These are phyloP conservation scores for Poecile atricapillus DNA, from an alignment of 2,113 vertebrate genomes.

Conservation along the genomic window DNA sequence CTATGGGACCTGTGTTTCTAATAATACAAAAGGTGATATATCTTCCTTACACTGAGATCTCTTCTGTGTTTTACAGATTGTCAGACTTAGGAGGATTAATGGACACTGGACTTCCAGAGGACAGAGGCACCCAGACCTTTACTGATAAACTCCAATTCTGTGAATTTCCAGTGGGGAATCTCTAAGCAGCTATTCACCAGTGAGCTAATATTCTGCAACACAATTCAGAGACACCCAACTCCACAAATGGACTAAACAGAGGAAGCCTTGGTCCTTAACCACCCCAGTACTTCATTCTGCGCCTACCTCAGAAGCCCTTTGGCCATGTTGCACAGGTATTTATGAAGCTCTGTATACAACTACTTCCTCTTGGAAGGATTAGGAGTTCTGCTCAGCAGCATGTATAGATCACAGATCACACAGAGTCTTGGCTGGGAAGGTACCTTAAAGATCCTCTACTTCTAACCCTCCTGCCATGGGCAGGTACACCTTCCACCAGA, in stretches of 20 bases:
- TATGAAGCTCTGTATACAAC: background rate
- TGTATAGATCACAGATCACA: background rate
- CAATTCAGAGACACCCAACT: background rate
- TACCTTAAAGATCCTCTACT: background rate
- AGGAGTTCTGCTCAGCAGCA: background rate
- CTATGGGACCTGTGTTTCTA: background rate
- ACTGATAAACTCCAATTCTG: background rate
- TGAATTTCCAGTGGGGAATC: background rate
- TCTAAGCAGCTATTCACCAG: background rate
- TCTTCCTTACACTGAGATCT: background rate
- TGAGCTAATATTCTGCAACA: background rate
- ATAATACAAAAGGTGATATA: background rate
- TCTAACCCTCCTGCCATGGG: rapidly evolving
- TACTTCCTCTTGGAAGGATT: background rate
- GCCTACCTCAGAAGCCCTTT: background rate
- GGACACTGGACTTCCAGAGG: background rate
- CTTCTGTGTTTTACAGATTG: background rate
- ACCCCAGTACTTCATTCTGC: background rate
- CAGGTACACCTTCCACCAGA: rapidly evolving
- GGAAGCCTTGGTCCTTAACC: background rate
- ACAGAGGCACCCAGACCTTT: background rate
- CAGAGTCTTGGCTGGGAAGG: background rate
- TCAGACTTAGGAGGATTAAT: background rate
- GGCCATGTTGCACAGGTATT: background rate
- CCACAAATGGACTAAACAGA: background rate